phyloP scores from a whole-genome alignment of 2,113 vertebrate genomes.

The Sus scrofa region DNA sequence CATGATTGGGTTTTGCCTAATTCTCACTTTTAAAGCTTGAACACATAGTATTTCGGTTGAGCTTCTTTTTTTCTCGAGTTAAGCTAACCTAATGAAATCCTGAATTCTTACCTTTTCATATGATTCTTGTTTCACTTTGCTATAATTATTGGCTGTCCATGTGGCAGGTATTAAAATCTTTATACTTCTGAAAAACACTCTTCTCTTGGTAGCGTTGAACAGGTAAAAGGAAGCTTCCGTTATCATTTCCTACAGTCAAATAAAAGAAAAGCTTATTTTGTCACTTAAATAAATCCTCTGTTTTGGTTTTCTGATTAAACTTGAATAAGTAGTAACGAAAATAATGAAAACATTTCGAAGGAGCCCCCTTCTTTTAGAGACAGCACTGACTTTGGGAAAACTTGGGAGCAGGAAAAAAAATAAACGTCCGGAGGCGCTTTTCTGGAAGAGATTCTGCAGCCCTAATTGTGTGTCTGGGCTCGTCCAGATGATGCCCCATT shows the following conservation, averaged over 20 bases:
- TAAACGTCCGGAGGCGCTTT: neutral
- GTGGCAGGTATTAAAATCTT: constrained; percentile 86
- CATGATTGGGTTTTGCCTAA: neutral
- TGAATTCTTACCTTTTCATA: constrained; percentile 83
- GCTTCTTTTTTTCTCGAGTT: neutral
- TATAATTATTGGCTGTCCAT: constrained; percentile 81
- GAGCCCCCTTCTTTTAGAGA: neutral
- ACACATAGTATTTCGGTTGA: neutral
- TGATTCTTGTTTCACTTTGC: constrained; percentile 78
- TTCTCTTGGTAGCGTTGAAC: constrained; percentile 85
- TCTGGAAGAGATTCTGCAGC: neutral
- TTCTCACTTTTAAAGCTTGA: neutral
- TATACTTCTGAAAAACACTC: constrained; percentile 85
- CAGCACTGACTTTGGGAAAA: neutral
- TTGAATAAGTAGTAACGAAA: neutral
- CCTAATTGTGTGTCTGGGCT: constrained; percentile 21
- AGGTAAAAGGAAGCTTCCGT: constrained; percentile 85
- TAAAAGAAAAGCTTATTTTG: constrained; percentile 50
- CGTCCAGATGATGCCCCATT: constrained; percentile 16
- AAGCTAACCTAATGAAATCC: neutral
- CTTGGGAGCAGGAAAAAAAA: neutral
- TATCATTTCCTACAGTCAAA: constrained; percentile 85
- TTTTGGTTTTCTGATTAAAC: constrained; percentile 3
- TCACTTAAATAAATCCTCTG: neutral
- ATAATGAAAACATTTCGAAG: constrained; percentile 40